Evolutionary conservation across 2,797 vertebrate species (phyloP).

Genomic region (Halcyon chelicuti): DNA sequence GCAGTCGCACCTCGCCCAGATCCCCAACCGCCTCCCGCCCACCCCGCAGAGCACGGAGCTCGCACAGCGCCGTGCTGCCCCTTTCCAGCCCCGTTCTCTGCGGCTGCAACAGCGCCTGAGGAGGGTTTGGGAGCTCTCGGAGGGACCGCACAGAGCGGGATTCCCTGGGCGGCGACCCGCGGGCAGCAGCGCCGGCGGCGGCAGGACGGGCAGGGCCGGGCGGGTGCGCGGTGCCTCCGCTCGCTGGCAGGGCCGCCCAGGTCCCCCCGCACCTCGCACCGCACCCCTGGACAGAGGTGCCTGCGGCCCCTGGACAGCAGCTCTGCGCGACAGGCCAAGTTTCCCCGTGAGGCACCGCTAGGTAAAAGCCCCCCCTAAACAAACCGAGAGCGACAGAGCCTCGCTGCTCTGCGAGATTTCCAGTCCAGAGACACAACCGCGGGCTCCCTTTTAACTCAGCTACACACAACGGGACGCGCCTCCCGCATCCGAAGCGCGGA

Average conservation of each 20-base stretch:
- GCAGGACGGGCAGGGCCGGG: neutral
- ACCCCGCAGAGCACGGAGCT: neutral
- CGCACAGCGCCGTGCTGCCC: fast-evolving
- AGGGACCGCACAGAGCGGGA: fast-evolving
- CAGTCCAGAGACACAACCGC: fast-evolving
- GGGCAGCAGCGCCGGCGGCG: no score
- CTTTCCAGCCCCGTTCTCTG: fast-evolving
- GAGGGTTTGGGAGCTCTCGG: fast-evolving
- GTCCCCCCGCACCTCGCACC: no score
- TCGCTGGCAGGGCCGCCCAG: neutral
- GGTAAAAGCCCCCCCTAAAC: no score
- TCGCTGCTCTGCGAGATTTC: no score
- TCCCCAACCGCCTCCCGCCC: neutral
- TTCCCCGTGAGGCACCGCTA: no score
- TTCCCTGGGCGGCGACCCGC: no score
- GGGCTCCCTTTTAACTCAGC: no score
- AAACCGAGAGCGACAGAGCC: no score
- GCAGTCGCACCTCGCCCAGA: neutral
- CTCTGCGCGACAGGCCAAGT: no score
- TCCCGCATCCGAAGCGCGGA: neutral
- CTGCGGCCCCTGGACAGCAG: no score
- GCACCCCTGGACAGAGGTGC: no score
- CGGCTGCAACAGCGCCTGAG: neutral
- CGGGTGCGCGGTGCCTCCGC: neutral
- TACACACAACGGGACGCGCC: neutral